Evolutionary conservation across 2,113 vertebrate genomes (phyloP), one percentile per base, ranked within the genome.

Genomic region (Nerophis ophidion): DNA sequence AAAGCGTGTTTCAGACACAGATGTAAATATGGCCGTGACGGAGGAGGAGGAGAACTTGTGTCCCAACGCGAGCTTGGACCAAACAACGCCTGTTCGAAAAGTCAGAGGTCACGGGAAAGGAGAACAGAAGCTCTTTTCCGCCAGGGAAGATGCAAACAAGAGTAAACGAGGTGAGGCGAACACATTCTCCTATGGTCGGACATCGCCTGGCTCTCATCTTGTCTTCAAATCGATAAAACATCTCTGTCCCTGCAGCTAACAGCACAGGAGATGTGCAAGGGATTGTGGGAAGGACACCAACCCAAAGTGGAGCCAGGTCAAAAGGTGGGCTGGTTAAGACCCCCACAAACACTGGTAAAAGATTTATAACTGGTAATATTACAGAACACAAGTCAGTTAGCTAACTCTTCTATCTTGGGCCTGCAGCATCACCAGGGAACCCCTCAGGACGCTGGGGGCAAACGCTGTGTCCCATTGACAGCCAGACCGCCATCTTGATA

Each of bases 371-470:
- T 16, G 8, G 33, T 16, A 16, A 16, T 5, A 47, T 45, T n/a
- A 33, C 38, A 48, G 42, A 35, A 16, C 17, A 9, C 49, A 51
- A 19, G 8, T 9, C 15, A 49, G 15, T 16, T 7, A 6, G 48
- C 15, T 36, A 54, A 16, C 10, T 42, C n/a, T 56, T 12, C n/a
- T 55, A 9, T 60, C 47, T 10, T 66, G 34, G 17, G 16, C 57
- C 62, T 33, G 47, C 66, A 87, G 85, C 73, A 12, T 58, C 54
- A 2, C 7, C 66, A 76, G 63, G 66, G 42, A 48, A 57, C 48
- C 90, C 89, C 1, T 89, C 89, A 1, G 84, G 83, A 5, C 89
- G 90, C 62, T 90, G 90, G 89, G 89, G 88, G 66, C 88, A 86
- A 63, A 86, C 82, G 4, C 63, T 90, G n/a, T 91, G 88, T 66